A percentile compares a stretch with the other conserved stretches of the same genome.
These are phyloP conservation scores for Caerostris extrusa DNA, from an alignment of 1,140 invertebrate genomes.

Conservation along the genomic window DNA sequence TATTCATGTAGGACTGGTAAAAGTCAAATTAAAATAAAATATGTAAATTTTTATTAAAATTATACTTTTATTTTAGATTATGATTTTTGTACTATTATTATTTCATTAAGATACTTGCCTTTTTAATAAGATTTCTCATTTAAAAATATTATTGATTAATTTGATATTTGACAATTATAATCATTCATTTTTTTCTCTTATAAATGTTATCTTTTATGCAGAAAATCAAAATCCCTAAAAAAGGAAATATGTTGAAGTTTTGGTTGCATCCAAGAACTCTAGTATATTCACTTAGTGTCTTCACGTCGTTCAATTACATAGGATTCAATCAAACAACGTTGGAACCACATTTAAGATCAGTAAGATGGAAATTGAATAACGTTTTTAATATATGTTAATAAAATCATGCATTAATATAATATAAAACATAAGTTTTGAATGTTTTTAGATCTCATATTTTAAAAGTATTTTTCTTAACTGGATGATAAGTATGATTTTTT, in stretches of 20 bases:
- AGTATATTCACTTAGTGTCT: conserved; percentile 77
- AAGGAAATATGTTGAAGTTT: conserved; percentile 77
- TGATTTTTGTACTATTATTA: too few species aligned
- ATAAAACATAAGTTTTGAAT: not conserved
- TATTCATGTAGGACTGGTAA: too few species aligned
- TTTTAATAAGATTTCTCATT: too few species aligned
- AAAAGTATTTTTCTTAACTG: not conserved
- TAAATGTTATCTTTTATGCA: not conserved
- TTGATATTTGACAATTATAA: too few species aligned
- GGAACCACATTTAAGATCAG: conserved; percentile 80
- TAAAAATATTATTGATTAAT: too few species aligned
- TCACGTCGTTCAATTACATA: conserved; percentile 78
- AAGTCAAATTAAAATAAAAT: too few species aligned
- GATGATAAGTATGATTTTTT: not conserved
- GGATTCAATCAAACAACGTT: conserved; percentile 81
- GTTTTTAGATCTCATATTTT: not conserved
- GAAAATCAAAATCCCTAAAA: conserved; percentile 33
- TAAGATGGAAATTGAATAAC: conserved; percentile 60
- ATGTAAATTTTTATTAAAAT: too few species aligned
- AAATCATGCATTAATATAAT: not conserved
- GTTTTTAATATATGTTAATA: too few species aligned
- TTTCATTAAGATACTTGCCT: too few species aligned
- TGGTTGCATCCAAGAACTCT: conserved; percentile 71
- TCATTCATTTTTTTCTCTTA: too few species aligned
- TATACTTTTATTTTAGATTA: too few species aligned